phyloP scores from a whole-genome alignment of 1,140 invertebrate species.

The Heliothis virescens region DNA sequence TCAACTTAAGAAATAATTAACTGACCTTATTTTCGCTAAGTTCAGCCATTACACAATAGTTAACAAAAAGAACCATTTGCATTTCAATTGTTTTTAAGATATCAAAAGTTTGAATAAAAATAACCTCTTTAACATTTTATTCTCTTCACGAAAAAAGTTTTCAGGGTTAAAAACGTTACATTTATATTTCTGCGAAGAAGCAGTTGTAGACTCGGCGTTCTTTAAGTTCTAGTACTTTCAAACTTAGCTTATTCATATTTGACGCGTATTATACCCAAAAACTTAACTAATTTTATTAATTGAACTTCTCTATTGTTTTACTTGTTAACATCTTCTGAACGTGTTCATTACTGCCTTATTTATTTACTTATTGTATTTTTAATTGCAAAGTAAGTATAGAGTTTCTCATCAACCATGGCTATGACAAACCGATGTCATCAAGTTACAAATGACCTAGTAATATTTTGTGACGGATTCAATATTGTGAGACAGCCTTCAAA shows the following conservation, averaged over 20 bases:
- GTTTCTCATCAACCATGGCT: conserved; percentile 9
- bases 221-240: background rate
- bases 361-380: background rate
- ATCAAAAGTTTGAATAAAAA: background rate
- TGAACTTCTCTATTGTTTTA: background rate
- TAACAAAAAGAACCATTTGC: background rate
- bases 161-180: conserved; percentile 5
- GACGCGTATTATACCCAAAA: background rate
- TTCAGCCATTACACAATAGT: background rate
- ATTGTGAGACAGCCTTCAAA: conserved; percentile 9
- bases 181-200: conserved; percentile 29
- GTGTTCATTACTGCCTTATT: background rate
- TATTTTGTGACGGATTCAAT: conserved; percentile 20
- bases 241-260: conserved; percentile 27
- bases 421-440: conserved; percentile 4
- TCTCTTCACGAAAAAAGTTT: conserved; percentile 23
- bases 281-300: background rate
- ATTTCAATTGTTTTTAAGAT: background rate
- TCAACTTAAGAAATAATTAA: too few species aligned
- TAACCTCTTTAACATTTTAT: conserved; percentile 5
- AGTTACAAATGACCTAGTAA: conserved; percentile 8
- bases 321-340: background rate
- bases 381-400: conserved; percentile 22
- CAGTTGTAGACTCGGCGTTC: conserved; percentile 9
- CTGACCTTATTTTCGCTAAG: too few species aligned